phyloP scores from a whole-genome alignment of 2,888 invertebrate species.

The Plagodis pulveraria region DNA sequence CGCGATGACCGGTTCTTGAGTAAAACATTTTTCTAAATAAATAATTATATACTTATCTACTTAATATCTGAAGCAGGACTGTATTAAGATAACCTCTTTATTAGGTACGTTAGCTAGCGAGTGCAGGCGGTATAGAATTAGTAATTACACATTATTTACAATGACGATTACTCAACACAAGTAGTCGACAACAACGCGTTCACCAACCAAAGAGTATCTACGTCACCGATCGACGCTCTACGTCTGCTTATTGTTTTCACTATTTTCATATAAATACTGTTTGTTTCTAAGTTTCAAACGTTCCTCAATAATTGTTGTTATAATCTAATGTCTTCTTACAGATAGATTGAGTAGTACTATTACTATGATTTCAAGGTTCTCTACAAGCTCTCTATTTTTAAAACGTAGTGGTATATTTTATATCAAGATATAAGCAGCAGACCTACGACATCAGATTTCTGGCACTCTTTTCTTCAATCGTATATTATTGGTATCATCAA shows the following conservation, averaged over 20 bases:
- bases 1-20: constrained; percentile 16
- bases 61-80: constrained; percentile 14
- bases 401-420: not conserved
- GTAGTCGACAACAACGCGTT: constrained; percentile 41
- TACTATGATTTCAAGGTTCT: constrained; percentile 20
- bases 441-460: too few relatives aligned
- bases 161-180: constrained; percentile 56
- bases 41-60: not conserved
- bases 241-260: constrained; percentile 15
- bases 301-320: constrained; percentile 18
- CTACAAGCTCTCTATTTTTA: not conserved
- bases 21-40: constrained; percentile 4
- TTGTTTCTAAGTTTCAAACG: constrained; percentile 26
- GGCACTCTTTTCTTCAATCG: too few relatives aligned
- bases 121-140: constrained; percentile 36
- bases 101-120: constrained; percentile 41
- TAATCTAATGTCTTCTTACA: too few relatives aligned
- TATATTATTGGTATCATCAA: too few relatives aligned
- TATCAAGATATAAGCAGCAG: not conserved
- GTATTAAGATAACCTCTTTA: constrained; percentile 40
- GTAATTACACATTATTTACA: constrained; percentile 60
- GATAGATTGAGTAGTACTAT: not conserved
- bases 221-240: constrained; percentile 47
- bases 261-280: constrained; percentile 13
- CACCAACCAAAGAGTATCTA: constrained; percentile 50